phyloP scores from a whole-genome alignment of 2,113 vertebrate genomes.

The Alethe diademata region DNA sequence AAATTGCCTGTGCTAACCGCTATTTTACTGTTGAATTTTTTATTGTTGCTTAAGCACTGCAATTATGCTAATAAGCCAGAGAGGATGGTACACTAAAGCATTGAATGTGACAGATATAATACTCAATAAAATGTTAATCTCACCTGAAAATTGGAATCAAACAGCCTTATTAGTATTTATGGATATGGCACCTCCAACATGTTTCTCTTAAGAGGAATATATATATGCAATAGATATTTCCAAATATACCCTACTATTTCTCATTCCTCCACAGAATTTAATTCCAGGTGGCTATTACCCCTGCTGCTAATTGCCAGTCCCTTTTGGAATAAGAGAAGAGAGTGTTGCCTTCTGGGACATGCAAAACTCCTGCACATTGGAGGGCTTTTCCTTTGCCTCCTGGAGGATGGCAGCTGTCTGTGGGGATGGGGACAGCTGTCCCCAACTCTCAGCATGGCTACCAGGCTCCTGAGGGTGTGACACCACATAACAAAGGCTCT shows the following conservation, averaged over 20 bases:
- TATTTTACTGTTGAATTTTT: constrained; percentile 79
- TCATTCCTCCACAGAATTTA: not conserved
- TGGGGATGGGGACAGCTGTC: not conserved
- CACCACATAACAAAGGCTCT: not conserved
- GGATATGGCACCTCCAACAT: constrained; percentile 71
- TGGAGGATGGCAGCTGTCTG: not conserved
- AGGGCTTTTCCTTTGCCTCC: not conserved
- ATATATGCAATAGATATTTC: constrained; percentile 67
- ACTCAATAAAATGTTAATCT: constrained; percentile 82
- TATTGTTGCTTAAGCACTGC: constrained; percentile 80
- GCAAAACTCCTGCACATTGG: not conserved
- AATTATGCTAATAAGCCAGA: constrained; percentile 81
- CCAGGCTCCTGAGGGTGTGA: not conserved
- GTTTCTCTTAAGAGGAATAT: constrained; percentile 66
- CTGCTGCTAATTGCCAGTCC: constrained; percentile 1
- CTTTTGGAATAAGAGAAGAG: not conserved
- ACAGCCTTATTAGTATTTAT: constrained; percentile 79
- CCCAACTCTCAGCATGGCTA: rapidly evolving
- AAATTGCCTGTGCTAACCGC: constrained; percentile 77
- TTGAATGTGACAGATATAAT: constrained; percentile 80
- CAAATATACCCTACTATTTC: constrained; percentile 40
- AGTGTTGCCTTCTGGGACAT: not conserved
- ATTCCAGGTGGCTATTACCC: constrained; percentile 46
- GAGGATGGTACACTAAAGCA: constrained; percentile 71
- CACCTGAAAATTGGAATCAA: constrained; percentile 82